Conservation (phyloP, 2,797 vertebrate species). For the Pithecia hirsuta region DNA sequence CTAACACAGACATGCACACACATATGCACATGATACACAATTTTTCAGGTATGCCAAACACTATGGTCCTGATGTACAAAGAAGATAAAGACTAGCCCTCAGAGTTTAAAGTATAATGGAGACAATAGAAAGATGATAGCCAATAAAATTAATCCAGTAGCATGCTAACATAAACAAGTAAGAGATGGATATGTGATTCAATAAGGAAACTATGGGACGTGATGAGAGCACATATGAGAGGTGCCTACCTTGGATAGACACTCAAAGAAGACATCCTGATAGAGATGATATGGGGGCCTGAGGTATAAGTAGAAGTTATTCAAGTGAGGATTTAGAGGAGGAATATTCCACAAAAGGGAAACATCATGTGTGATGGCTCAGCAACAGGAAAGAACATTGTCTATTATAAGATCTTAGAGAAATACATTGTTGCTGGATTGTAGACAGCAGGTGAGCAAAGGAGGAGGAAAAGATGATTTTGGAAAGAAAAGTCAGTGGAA, state of each 20-base stretch:
- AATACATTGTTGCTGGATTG: background rate
- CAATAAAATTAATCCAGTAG: background rate
- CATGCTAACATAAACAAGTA: background rate
- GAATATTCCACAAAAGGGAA: background rate
- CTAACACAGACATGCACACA: background rate
- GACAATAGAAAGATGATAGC: background rate
- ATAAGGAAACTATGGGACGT: background rate
- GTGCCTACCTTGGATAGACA: background rate
- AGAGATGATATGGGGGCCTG: background rate
- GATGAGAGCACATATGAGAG: background rate
- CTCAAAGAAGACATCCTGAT: background rate
- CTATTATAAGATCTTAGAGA: background rate
- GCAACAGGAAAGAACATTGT: background rate
- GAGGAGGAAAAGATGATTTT: background rate
- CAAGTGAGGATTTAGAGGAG: background rate
- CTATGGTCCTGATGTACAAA: background rate
- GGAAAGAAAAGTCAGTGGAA: background rate
- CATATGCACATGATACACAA: background rate
- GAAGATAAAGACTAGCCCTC: background rate
- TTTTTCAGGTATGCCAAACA: background rate
- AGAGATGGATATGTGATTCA: background rate
- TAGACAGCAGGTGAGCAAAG: background rate
- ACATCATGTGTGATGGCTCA: background rate
- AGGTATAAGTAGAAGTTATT: background rate
- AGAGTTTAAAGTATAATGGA: background rate